Evolutionary conservation across 2,888 invertebrate species (phyloP), one percentile per base, ranked within the genome.

Genomic region (Stenchaetothrips biformis): DNA sequence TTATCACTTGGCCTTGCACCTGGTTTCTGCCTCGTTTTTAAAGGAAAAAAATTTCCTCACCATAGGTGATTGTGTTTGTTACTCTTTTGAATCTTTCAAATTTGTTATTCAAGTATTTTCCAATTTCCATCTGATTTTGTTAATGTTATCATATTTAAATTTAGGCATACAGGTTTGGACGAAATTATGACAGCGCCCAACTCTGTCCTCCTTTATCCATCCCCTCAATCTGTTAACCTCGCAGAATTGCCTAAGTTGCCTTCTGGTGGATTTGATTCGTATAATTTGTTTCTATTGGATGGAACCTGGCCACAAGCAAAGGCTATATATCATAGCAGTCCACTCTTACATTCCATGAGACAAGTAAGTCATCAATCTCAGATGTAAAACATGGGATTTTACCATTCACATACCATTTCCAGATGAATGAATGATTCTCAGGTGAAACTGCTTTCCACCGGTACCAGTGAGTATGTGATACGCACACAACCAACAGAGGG

Each of bases 271-370:
- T 84, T 85, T 83, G 83, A 86, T 49, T 89, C 89, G 13, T 95
- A 93, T 85, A 96, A 95, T 86, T 88, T 97, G 80, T 89, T 97
- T 78, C 88, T 97, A 77, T 90, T 98, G 82, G 97, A 98, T 89
- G 97, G 98, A 7, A 98, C 98, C 13, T 98, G 97, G 97, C 94
- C 96, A 0, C 97, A 98, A 87, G 97, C 97, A 3, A 96, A 95
- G 87, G 94, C 95, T 16, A 95, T 97, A 82, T 97, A 94, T 87
- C 91, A 93, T 79, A 92, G 94, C 82, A 96, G 95, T 86, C 90
- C 92, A 18, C 88, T 91, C 81, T 88, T 97, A 79, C 93, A 93
- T 84, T 88, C 89, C 80, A 87, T 97, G 81, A 92, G 89, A 84
- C 95, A 96, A 88, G 89, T 89, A 81, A 80, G 82, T 82, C 37